Conservation (phyloP, 1,140 invertebrate species). For the Drosophila parabipectinata region DNA sequence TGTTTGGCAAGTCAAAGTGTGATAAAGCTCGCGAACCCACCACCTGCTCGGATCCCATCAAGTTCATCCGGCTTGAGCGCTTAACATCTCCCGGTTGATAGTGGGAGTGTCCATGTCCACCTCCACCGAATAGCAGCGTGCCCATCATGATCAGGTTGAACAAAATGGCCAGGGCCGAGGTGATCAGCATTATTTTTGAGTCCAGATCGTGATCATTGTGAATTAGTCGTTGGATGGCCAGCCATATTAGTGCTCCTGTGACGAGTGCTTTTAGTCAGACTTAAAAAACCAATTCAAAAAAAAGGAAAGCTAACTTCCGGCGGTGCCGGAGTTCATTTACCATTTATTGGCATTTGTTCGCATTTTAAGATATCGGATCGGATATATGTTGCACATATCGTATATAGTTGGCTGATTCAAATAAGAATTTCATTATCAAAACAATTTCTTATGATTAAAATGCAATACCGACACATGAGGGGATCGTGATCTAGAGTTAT, state of each 20-base stretch:
- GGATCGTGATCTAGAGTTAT: too few species aligned
- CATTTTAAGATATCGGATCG: too few species aligned
- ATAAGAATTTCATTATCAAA: too few species aligned
- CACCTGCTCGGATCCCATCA: too few species aligned
- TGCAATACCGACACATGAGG: too few species aligned
- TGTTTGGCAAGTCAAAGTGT: neutral
- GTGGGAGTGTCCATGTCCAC: slow-evolving; percentile 76
- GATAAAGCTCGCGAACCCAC: neutral
- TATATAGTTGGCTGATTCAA: too few species aligned
- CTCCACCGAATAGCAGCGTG: slow-evolving; percentile 85
- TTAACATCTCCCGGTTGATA: neutral
- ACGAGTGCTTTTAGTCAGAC: neutral
- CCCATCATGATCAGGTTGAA: slow-evolving; percentile 95
- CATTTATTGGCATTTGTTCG: too few species aligned
- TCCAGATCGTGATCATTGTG: slow-evolving; percentile 90
- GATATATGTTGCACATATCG: too few species aligned
- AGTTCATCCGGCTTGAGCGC: neutral
- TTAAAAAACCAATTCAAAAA: too few species aligned
- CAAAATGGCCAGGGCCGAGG: slow-evolving; percentile 90
- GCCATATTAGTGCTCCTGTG: slow-evolving; percentile 90
- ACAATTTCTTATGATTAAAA: too few species aligned
- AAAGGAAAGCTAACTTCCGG: too few species aligned
- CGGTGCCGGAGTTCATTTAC: too few species aligned
- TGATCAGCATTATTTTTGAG: slow-evolving; percentile 93
- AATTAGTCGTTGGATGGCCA: slow-evolving; percentile 90